These are phyloP conservation scores for Erynnis tages DNA, from an alignment of 2,888 invertebrate genomes.

Conservation along the genomic window DNA sequence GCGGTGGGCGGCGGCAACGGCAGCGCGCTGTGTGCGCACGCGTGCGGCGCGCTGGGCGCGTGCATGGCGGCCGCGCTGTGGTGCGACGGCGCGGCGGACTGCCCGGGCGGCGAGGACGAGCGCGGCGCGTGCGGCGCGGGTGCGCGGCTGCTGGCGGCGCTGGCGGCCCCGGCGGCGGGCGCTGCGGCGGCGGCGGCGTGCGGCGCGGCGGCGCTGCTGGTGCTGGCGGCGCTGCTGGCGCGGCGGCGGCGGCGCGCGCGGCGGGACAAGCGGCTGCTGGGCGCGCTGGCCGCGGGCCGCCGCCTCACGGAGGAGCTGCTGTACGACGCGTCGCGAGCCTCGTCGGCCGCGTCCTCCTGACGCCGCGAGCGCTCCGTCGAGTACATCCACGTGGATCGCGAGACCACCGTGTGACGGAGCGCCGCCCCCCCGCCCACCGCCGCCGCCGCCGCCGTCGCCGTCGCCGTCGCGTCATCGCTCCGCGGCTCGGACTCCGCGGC, in stretches of 20 bases:
- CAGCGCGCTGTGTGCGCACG: constrained; percentile 50
- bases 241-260: constrained; percentile 78
- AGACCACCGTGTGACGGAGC: constrained; percentile 92
- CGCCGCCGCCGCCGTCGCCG: no score
- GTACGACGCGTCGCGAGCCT: constrained; percentile 82
- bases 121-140: constrained; percentile 55
- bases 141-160: constrained; percentile 81
- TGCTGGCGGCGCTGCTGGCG: constrained; percentile 72
- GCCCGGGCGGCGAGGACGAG: constrained; percentile 88
- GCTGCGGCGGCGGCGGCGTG: constrained; percentile 72
- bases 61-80: constrained; percentile 87
- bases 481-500: background rate
- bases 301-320: constrained; percentile 87
- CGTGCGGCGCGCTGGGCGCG: constrained; percentile 88
- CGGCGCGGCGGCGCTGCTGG: constrained; percentile 55
- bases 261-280: constrained; percentile 83
- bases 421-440: constrained; percentile 36
- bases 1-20: constrained; percentile 59
- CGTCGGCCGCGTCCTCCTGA: constrained; percentile 88
- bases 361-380: constrained; percentile 94
- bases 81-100: constrained; percentile 66
- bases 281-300: constrained; percentile 81
- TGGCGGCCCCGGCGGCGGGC: constrained; percentile 83
- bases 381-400: constrained; percentile 95
- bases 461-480: no score